Evolutionary conservation across 1,140 invertebrate species (phyloP), one percentile per base, ranked within the genome.

Genomic region (Penaeus vannamei): DNA sequence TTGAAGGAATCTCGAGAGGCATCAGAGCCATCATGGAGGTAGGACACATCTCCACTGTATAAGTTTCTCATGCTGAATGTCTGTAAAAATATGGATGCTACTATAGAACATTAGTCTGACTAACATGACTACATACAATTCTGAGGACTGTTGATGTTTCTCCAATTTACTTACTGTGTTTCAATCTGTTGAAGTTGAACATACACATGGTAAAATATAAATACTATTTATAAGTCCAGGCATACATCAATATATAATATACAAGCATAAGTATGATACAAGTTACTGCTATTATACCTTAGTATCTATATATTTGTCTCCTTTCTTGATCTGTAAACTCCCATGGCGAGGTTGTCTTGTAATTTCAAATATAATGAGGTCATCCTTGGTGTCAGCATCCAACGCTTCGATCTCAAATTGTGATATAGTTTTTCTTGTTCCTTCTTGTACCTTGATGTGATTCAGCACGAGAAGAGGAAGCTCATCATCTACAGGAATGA

Each of bases 401-500:
- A 92, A 85, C 2, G 93, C 93, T 85, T 93, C 93, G 46, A 94
- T 88, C 77, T 94, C 93, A 5, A 93, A 92, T 22, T 92, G 85
- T 89, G 94, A 93, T 84, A 94, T 93, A 69, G 92, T 92, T 66
- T 94, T 91, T 59, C 92, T 92, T 69, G 92, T 93, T 60, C 94
- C 94, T 91, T 94, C 93, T 90, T 92, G 91, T 12, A 93, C 93
- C 53, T 93, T 92, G 84, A 94, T 93, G 82, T 93, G 92, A 64
- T 93, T 87, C 19, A 93, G 90, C 80, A 91, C 92, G 0, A 94
- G 92, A 82, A 93, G 91, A 20, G 94, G 94, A n/a, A 90, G 91
- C 91, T 94, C 93, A 91, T 94, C 94, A 90, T 94, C 94, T 19
- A 91, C 90, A 53, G 93, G 93, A 81, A 90, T 90, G 64, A 94